Base-by-base conservation (phyloP, 1,140 invertebrate species). In the Pteromalus puparum region DNA sequence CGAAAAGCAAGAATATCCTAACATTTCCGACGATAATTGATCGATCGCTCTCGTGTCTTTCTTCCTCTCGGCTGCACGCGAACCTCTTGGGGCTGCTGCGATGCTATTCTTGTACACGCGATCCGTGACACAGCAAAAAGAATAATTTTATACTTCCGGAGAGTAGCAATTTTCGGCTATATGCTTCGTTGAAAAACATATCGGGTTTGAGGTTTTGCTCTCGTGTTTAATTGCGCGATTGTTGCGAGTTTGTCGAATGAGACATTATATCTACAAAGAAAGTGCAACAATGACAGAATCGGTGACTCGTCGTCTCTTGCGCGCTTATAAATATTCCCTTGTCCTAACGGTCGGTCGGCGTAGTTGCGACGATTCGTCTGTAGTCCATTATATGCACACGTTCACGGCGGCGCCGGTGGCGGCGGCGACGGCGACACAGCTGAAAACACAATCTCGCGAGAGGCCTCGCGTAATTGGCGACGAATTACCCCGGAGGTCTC, bases 401-500 rank as follows among this genome's bases (percentile, higher is more conserved):
- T 7, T 42, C 21, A 1, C 13, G 0, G 67, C 67, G n/a, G 61
- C n/a, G 0, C 24, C 67, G n/a, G 61, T 7, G 18, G 61, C 18
- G 61, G 61, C 61, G n/a, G 4, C 61, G 9, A 6, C 61, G 61
- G 67, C 67, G 18, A 24, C 67, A 18, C 67, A 24, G 34, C 72
- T n/a, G 30, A n/a, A 30, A 30, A 78, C 78, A 88, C 86, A 83
- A 86, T 87, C 86, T 88, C 81, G 42, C 81, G 68, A 70, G 26
- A 70, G 18, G 42, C 30, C 30, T 74, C 30, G 67, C 76, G 86
- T 90, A 90, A 90, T 89, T 88, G 86, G 77, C 85, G 81, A 82
- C 83, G 82, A 87, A 90, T 91, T 89, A 89, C 81, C 76, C 87
- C 84, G 83, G 88, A 84, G 87, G 88, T 79, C 83, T 84, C 86